A percentile compares a stretch with the other conserved stretches of the same genome.
Evolutionary conservation across 2,888 invertebrate genomes (phyloP).

Genomic region (Limenitis arthemis): DNA sequence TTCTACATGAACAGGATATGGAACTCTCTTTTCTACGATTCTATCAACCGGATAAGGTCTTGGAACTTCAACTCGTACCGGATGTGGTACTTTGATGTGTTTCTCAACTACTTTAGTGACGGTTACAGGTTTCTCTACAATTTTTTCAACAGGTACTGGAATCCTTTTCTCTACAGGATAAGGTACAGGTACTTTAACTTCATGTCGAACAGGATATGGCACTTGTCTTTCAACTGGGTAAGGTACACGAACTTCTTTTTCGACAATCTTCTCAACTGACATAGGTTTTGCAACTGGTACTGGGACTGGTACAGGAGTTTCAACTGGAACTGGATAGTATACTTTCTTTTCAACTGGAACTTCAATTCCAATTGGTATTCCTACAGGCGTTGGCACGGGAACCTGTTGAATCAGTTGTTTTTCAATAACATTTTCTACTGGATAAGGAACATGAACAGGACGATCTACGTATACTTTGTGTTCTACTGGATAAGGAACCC

Average conservation of each 20-base stretch:
- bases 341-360: slow-evolving; percentile 53
- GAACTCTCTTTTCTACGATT: slow-evolving; percentile 63
- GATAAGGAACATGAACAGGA: slow-evolving; percentile 61
- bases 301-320: slow-evolving; percentile 54
- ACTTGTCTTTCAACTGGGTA: slow-evolving; percentile 67
- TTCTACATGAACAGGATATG: slow-evolving; percentile 56
- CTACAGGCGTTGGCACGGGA: slow-evolving; percentile 58
- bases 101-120: slow-evolving; percentile 60
- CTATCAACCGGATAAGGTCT: slow-evolving; percentile 67
- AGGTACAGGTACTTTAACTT: slow-evolving; percentile 45
- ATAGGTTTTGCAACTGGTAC: slow-evolving; percentile 60
- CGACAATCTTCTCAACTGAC: slow-evolving; percentile 48
- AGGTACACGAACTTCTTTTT: slow-evolving; percentile 60
- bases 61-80: slow-evolving; percentile 49
- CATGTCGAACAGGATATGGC: slow-evolving; percentile 58
- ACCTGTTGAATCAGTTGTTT: slow-evolving; percentile 56
- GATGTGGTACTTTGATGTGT: slow-evolving; percentile 56
- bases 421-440: slow-evolving; percentile 68
- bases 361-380: slow-evolving; percentile 46
- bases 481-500: slow-evolving; percentile 64
- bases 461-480: slow-evolving; percentile 67
- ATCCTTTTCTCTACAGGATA: slow-evolving; percentile 63
- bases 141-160: slow-evolving; percentile 66
- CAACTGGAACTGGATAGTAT: slow-evolving; percentile 49
- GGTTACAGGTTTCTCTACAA: slow-evolving; percentile 69